These are phyloP conservation scores for Pterois miles DNA, from an alignment of 2,797 vertebrate genomes.

Conservation along the genomic window DNA sequence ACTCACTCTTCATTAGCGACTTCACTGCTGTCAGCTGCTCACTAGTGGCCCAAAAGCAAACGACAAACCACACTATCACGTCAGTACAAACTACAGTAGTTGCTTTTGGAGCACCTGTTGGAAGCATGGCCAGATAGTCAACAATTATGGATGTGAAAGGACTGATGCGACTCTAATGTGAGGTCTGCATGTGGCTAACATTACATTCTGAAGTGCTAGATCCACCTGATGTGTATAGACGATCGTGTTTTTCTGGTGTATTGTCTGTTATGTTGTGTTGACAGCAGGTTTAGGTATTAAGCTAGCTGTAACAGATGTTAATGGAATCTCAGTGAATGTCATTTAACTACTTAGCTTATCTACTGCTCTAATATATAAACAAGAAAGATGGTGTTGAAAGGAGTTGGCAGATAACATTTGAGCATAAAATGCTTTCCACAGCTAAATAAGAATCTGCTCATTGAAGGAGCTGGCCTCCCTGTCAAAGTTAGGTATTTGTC, in stretches of 20 bases:
- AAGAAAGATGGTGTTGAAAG: slow-evolving; percentile 2
- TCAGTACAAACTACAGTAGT: slow-evolving; percentile 10
- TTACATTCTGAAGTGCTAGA: neutral
- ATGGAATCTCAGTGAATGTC: neutral
- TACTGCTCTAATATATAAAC: neutral
- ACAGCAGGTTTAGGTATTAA: slow-evolving; percentile 9
- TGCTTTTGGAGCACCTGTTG: slow-evolving; percentile 8
- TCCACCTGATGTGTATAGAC: neutral
- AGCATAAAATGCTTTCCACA: neutral
- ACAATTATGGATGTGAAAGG: neutral
- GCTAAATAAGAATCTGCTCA: neutral
- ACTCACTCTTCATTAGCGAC: slow-evolving; percentile 71
- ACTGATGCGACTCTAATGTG: neutral
- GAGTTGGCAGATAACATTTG: neutral
- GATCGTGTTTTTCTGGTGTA: neutral
- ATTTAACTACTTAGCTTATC: slow-evolving; percentile 5
- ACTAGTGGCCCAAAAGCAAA: slow-evolving; percentile 25
- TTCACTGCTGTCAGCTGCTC: slow-evolving; percentile 64
- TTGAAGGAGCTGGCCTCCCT: neutral
- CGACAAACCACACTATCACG: slow-evolving; percentile 11
- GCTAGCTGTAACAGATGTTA: neutral
- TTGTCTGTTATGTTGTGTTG: too few relatives aligned
- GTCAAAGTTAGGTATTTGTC: neutral
- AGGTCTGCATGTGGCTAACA: neutral
- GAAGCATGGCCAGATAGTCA: neutral